Conservation (phyloP, 2,888 invertebrate genomes). For the Psylliodes chrysocephalus region DNA sequence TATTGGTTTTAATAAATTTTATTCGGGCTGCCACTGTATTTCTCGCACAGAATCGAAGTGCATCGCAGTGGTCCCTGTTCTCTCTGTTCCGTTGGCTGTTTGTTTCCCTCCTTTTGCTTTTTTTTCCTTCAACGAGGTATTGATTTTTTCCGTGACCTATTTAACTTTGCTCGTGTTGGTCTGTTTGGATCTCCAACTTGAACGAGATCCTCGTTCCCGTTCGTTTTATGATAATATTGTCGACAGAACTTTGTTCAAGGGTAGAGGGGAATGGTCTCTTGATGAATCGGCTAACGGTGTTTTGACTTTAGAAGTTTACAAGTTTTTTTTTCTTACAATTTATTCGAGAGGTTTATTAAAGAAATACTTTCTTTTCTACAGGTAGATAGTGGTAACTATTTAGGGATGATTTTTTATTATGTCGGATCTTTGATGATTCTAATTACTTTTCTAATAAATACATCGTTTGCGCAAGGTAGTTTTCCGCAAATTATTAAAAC, state of each 20-base stretch:
- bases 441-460: too few relatives aligned
- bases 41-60: constrained; percentile 34
- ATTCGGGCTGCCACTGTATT: constrained; percentile 18
- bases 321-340: background rate
- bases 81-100: constrained; percentile 37
- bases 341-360: background rate
- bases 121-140: constrained; percentile 47
- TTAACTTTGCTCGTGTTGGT: constrained; percentile 31
- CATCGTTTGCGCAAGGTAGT: too few relatives aligned
- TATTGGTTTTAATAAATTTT: background rate
- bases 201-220: constrained; percentile 32
- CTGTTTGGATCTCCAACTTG: constrained; percentile 36
- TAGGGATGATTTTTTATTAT: too few relatives aligned
- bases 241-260: constrained; percentile 29
- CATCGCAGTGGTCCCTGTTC: constrained; percentile 34
- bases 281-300: constrained; percentile 11
- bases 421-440: too few relatives aligned
- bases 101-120: constrained; percentile 40
- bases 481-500: too few relatives aligned
- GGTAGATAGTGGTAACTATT: too few relatives aligned
- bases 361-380: background rate
- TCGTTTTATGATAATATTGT: constrained; percentile 33
- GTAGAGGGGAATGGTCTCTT: constrained; percentile 23
- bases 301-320: background rate
- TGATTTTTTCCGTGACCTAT: constrained; percentile 52